Evolutionary conservation across 2,113 vertebrate species (phyloP).

Genomic region (Dendropsophus ebraccatus): DNA sequence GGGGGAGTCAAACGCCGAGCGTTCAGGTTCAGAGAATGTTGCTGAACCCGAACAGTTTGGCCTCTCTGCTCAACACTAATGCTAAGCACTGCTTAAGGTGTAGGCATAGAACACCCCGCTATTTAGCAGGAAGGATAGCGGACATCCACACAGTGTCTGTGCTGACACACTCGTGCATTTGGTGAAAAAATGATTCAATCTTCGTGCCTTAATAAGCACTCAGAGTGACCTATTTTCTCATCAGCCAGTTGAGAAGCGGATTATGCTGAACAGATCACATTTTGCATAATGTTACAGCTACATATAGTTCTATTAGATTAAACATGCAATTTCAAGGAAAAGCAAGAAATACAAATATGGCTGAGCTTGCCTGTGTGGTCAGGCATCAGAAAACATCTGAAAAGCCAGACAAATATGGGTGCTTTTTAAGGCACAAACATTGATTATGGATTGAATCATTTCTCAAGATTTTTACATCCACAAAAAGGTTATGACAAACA

Average conservation of each 20-base stretch:
- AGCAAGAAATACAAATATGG: background rate
- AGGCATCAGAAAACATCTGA: background rate
- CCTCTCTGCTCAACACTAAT: no score
- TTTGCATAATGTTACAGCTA: background rate
- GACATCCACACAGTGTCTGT: background rate
- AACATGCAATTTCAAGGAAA: background rate
- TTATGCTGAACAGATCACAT: background rate
- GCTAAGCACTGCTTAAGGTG: no score
- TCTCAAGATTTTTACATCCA: background rate
- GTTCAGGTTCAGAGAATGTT: no score
- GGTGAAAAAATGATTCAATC: background rate
- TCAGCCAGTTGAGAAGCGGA: background rate
- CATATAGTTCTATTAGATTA: background rate
- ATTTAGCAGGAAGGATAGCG: background rate
- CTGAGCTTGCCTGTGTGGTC: background rate
- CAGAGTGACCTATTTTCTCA: background rate
- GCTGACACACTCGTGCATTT: conserved; percentile 48
- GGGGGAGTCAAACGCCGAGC: no score
- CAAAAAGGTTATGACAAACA: conserved; percentile 9
- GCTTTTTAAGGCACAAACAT: background rate
- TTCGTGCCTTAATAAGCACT: conserved; percentile 18
- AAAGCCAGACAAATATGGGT: no score
- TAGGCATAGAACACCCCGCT: background rate
- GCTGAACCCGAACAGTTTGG: no score
- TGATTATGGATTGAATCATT: background rate